Conservation (phyloP, 2,888 invertebrate species). For the Polylopha cassiicola region DNA sequence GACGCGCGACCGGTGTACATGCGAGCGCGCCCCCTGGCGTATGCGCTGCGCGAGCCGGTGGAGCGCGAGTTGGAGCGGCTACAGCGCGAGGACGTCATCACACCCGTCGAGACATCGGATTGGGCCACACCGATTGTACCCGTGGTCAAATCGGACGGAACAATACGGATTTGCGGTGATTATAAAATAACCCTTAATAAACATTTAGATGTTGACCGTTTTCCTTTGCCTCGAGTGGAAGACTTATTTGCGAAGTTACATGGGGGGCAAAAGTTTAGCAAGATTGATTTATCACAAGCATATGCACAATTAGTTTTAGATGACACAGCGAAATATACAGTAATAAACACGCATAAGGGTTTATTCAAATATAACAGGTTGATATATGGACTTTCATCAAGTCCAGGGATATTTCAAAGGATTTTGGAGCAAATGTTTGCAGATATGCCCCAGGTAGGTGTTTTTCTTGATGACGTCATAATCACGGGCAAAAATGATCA, state of each 20-base stretch:
- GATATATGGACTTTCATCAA: slow-evolving; percentile 24
- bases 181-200: slow-evolving; percentile 32
- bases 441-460: slow-evolving; percentile 16
- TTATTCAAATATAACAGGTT: slow-evolving; percentile 26
- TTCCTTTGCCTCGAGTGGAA: slow-evolving; percentile 19
- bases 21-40: slow-evolving; percentile 14
- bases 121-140: slow-evolving; percentile 34
- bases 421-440: slow-evolving; percentile 21
- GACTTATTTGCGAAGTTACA: slow-evolving; percentile 18
- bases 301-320: slow-evolving; percentile 21
- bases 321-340: slow-evolving; percentile 20
- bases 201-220: slow-evolving; percentile 26
- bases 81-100: slow-evolving; percentile 25
- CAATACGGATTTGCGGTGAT: slow-evolving; percentile 30
- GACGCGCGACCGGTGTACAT: slow-evolving; percentile 15
- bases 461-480: slow-evolving; percentile 26
- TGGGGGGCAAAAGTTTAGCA: slow-evolving; percentile 10
- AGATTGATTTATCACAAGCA: slow-evolving; percentile 17
- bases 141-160: slow-evolving; percentile 32
- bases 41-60: slow-evolving; percentile 21
- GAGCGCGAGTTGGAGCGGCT: slow-evolving; percentile 25
- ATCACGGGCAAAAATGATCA: slow-evolving; percentile 17
- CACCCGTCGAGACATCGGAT: slow-evolving; percentile 28
- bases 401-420: slow-evolving; percentile 27
- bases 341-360: slow-evolving; percentile 27